Conservation (phyloP, 1,140 invertebrate genomes). For the Drosophila nannoptera region DNA sequence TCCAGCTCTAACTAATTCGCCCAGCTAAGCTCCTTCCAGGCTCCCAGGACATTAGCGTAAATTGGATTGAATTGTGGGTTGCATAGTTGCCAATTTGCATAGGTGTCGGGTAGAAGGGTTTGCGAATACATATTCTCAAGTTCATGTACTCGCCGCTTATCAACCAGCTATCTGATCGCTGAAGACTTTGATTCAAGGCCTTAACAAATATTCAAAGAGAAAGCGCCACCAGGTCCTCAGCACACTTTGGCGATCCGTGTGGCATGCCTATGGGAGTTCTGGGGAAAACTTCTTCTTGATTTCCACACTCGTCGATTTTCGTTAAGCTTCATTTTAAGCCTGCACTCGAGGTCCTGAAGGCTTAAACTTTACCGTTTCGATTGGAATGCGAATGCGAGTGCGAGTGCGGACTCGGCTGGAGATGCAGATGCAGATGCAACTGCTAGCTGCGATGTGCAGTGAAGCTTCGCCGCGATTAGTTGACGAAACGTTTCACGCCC, state of each 20-base stretch:
- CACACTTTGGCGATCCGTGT: too few species aligned
- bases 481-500: conserved; percentile 69
- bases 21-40: background rate
- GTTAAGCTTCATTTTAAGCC: background rate
- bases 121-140: background rate
- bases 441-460: conserved; percentile 12
- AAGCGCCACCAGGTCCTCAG: too few species aligned
- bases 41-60: conserved; percentile 17
- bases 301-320: too few species aligned
- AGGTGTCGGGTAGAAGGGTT: background rate
- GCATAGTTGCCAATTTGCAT: conserved; percentile 1
- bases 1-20: conserved; percentile 21
- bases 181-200: too few species aligned
- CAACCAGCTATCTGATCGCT: too few species aligned
- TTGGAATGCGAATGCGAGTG: conserved; percentile 12
- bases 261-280: too few species aligned
- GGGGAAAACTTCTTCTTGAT: too few species aligned
- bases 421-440: conserved; percentile 4
- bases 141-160: background rate
- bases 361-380: conserved; percentile 30
- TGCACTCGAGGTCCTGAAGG: conserved; percentile 13
- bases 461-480: conserved; percentile 43
- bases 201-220: too few species aligned
- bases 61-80: conserved; percentile 15
- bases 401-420: background rate